These are phyloP conservation scores for Chymomyza costata DNA, from an alignment of 1,140 invertebrate genomes.

Conservation along the genomic window DNA sequence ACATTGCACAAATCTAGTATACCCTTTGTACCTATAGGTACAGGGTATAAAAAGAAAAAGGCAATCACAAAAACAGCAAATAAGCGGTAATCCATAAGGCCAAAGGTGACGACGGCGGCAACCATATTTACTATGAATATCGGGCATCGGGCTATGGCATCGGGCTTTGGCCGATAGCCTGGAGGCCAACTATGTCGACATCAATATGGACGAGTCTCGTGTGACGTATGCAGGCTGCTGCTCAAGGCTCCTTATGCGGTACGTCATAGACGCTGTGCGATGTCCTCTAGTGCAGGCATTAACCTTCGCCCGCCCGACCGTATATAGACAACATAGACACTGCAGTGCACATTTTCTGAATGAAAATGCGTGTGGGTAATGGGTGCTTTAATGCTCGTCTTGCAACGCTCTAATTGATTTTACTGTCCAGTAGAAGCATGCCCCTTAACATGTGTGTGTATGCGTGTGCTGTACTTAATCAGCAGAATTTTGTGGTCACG, in stretches of 20 bases:
- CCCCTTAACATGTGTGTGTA: slow-evolving; percentile 6
- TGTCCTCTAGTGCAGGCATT: slow-evolving; percentile 51
- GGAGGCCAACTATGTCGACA: slow-evolving; percentile 39
- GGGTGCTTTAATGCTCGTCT: neutral
- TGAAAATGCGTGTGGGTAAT: too few species aligned
- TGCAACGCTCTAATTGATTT: neutral
- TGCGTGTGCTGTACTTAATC: too few species aligned
- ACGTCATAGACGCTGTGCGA: slow-evolving; percentile 46
- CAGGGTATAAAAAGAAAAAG: too few species aligned
- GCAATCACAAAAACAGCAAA: too few species aligned
- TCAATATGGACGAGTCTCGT: slow-evolving; percentile 14
- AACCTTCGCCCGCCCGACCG: slow-evolving; percentile 45
- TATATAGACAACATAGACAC: too few species aligned
- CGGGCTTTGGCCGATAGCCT: too few species aligned
- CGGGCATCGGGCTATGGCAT: slow-evolving; percentile 6
- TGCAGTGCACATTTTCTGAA: slow-evolving; percentile 52
- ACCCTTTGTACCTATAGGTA: too few species aligned
- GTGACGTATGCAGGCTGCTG: slow-evolving; percentile 36
- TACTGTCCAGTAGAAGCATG: slow-evolving; percentile 9
- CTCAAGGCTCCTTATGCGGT: slow-evolving; percentile 43
- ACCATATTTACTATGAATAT: slow-evolving; percentile 4
- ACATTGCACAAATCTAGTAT: too few species aligned
- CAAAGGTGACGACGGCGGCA: slow-evolving; percentile 5
- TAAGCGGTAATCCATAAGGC: slow-evolving; percentile 13
- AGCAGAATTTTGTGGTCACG: too few species aligned